A percentile compares a stretch with the other conserved stretches of the same genome.
Evolutionary conservation across 2,888 invertebrate genomes (phyloP).

Genomic region (Achlya flavicornis): DNA sequence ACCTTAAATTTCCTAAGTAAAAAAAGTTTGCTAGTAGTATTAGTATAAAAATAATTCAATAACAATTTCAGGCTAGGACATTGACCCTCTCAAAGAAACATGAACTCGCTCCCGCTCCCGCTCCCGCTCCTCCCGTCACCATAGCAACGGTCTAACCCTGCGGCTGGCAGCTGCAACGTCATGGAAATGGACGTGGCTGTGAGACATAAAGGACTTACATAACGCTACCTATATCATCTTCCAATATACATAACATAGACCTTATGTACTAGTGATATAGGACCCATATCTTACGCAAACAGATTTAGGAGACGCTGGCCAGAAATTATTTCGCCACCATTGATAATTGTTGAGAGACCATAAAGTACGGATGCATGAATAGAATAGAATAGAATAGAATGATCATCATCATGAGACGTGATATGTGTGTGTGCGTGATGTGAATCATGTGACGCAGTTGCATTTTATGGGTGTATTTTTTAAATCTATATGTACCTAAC

Average conservation of each 20-base stretch:
- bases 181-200: constrained; percentile 68
- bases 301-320: not conserved
- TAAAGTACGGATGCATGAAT: not conserved
- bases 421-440: too few relatives aligned
- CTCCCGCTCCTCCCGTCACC: constrained; percentile 29
- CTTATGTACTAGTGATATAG: constrained; percentile 4
- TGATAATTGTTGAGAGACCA: not conserved
- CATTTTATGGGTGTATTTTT: too few relatives aligned
- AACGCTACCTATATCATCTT: constrained; percentile 43
- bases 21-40: too few relatives aligned
- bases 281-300: not conserved
- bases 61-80: too few relatives aligned
- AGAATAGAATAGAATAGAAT: too few relatives aligned
- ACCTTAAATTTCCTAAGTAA: too few relatives aligned
- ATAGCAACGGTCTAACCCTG: constrained; percentile 34
- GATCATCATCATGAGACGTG: too few relatives aligned
- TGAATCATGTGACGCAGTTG: not conserved
- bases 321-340: not conserved
- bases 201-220: constrained; percentile 63
- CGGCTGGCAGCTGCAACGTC: constrained; percentile 69
- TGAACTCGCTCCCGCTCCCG: not conserved
- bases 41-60: not conserved
- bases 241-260: constrained; percentile 10
- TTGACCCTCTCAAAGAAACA: too few relatives aligned
- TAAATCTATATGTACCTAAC: too few relatives aligned